phyloP scores from a whole-genome alignment of 2,888 invertebrate species.

The Branchipolynoe longqiensis region DNA sequence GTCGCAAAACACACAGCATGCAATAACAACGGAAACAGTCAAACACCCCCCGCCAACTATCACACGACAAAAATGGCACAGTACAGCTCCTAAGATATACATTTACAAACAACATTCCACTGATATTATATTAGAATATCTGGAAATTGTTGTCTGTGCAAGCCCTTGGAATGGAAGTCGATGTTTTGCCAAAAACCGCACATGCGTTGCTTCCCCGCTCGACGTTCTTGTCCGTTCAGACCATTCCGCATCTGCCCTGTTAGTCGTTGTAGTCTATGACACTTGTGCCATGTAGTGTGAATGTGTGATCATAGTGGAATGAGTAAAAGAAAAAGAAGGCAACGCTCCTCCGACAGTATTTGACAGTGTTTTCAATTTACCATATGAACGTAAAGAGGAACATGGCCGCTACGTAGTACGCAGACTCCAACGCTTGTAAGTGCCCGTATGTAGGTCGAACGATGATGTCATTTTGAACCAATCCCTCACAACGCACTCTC shows the following conservation, averaged over 20 bases:
- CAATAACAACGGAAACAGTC: background rate
- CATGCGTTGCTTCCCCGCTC: conserved; percentile 52
- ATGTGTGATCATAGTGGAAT: conserved; percentile 29
- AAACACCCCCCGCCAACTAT: background rate
- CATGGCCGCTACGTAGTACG: conserved; percentile 54
- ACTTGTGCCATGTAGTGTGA: conserved; percentile 41
- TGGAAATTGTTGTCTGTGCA: background rate
- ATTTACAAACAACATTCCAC: background rate
- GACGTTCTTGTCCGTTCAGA: conserved; percentile 40
- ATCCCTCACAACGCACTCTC: conserved; percentile 32
- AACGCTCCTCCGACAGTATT: conserved; percentile 42
- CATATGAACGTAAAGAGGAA: conserved; percentile 50
- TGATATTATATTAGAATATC: background rate
- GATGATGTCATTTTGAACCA: conserved; percentile 52
- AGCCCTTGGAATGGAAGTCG: conserved; percentile 54
- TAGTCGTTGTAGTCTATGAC: conserved; percentile 21
- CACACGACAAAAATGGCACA: background rate
- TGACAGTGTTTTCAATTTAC: conserved; percentile 49
- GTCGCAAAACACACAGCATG: background rate
- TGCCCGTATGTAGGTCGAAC: conserved; percentile 53
- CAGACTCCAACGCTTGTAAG: conserved; percentile 16
- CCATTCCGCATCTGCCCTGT: conserved; percentile 41
- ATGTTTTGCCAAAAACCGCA: conserved; percentile 56
- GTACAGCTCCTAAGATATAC: background rate
- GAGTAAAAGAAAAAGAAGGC: conserved; percentile 47